Percentiles rank a stretch among this genome's conserved stretches.
phyloP scores from a whole-genome alignment of 2,888 invertebrate genomes.

The Xanthia togata region DNA sequence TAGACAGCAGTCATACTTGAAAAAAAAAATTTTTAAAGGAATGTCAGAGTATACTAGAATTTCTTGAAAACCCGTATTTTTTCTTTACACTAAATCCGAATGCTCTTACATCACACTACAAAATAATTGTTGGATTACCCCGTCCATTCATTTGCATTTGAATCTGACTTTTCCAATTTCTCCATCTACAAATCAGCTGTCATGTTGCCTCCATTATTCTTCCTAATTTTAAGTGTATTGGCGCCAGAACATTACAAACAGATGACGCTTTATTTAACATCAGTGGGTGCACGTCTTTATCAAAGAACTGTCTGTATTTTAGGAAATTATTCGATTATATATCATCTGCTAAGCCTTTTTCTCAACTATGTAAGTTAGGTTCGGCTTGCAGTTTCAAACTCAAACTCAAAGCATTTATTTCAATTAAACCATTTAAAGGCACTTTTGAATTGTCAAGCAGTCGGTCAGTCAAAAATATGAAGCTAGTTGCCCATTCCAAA shows the following conservation, averaged over 20 bases:
- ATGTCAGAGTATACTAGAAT: not conserved
- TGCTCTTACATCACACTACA: not conserved
- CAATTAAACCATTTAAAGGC: too few species aligned
- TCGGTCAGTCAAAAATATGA: too few species aligned
- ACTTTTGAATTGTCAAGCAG: too few species aligned
- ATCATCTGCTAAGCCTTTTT: too few species aligned
- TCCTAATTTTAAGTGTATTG: slow-evolving; percentile 32
- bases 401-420: too few species aligned
- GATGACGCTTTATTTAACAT: slow-evolving; percentile 2
- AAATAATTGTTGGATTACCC: not conserved
- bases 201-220: slow-evolving; percentile 7
- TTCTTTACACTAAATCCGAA: not conserved
- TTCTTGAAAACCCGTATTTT: not conserved
- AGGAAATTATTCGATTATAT: not conserved
- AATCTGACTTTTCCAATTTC: slow-evolving; percentile 17
- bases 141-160: slow-evolving; percentile 3
- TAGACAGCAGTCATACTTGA: too few species aligned
- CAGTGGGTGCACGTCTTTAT: slow-evolving; percentile 40
- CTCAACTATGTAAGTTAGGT: too few species aligned
- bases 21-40: not conserved
- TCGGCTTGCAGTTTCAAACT: too few species aligned
- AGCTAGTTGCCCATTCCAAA: too few species aligned
- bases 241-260: slow-evolving; percentile 40
- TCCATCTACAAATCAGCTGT: slow-evolving; percentile 19
- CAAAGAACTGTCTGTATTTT: slow-evolving; percentile 11